Conservation (phyloP, 2,888 invertebrate genomes). For the Erebia aethiops region DNA sequence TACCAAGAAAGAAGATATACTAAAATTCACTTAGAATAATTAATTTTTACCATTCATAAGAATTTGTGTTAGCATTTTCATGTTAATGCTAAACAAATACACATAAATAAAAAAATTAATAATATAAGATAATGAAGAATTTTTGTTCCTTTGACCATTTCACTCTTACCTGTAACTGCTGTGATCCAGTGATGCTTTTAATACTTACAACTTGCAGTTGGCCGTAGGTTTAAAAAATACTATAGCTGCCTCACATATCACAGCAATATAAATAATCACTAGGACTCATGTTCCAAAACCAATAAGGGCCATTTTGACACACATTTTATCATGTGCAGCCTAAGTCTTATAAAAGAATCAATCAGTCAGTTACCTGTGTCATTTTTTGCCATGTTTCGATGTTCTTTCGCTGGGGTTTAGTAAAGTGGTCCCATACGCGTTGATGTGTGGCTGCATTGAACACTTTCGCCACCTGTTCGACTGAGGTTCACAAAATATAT, state of each 20-base stretch:
- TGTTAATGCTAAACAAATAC: not conserved
- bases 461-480: slow-evolving; percentile 99
- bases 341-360: slow-evolving; percentile 2
- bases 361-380: slow-evolving; percentile 87
- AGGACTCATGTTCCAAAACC: not conserved
- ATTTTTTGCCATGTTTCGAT: slow-evolving; percentile 99
- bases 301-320: slow-evolving; percentile 1
- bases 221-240: not conserved
- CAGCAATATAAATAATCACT: not conserved
- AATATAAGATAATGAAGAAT: not conserved
- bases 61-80: slow-evolving; percentile 8
- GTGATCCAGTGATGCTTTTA: slow-evolving; percentile 13
- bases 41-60: not conserved
- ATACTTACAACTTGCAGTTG: slow-evolving; percentile 16
- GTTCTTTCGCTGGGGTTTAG: slow-evolving; percentile 99
- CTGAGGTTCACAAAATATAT: slow-evolving; percentile 86
- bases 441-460: slow-evolving; percentile 97
- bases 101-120: too few relatives aligned
- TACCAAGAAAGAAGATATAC: not conserved
- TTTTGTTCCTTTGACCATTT: not conserved
- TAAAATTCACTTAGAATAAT: too few relatives aligned
- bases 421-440: slow-evolving; percentile 99
- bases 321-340: not conserved
- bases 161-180: slow-evolving; percentile 25
- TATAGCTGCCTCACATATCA: not conserved